phyloP scores from a whole-genome alignment of 2,797 vertebrate genomes.

The Sebastes itinus region DNA sequence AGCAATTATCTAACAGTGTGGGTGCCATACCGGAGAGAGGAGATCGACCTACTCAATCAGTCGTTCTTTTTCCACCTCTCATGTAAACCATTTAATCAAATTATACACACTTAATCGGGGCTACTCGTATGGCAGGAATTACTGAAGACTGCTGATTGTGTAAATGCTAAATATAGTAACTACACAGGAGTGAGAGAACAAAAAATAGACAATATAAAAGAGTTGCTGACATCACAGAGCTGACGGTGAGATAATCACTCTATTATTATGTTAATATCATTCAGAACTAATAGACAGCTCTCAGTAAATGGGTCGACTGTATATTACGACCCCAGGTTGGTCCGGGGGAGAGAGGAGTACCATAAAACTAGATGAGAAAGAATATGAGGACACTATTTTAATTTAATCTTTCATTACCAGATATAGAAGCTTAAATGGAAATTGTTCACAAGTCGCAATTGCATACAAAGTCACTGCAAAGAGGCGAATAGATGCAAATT shows the following conservation, averaged over 20 bases:
- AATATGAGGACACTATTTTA: background rate
- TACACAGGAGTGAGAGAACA: background rate
- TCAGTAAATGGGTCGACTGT: slow-evolving; percentile 26
- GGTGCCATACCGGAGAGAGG: slow-evolving; percentile 5
- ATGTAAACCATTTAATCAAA: slow-evolving; percentile 43
- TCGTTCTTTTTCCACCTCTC: slow-evolving; percentile 24
- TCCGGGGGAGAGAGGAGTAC: background rate
- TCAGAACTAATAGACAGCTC: slow-evolving; percentile 10
- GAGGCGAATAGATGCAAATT: no score
- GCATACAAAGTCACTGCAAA: no score
- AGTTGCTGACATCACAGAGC: background rate
- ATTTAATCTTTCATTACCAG: background rate
- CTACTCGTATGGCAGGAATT: background rate
- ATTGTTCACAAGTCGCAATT: no score
- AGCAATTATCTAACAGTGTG: slow-evolving; percentile 21
- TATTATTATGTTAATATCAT: background rate
- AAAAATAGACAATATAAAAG: slow-evolving; percentile 8
- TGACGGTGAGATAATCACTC: background rate
- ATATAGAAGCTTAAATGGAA: background rate
- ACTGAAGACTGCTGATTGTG: slow-evolving; percentile 16
- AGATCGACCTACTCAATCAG: slow-evolving; percentile 28
- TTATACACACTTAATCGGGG: slow-evolving; percentile 25
- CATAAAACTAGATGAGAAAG: background rate
- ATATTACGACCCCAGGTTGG: background rate
- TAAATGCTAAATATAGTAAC: slow-evolving; percentile 35